phyloP scores from a whole-genome alignment of 2,888 invertebrate genomes.

The Heliconius cydno region DNA sequence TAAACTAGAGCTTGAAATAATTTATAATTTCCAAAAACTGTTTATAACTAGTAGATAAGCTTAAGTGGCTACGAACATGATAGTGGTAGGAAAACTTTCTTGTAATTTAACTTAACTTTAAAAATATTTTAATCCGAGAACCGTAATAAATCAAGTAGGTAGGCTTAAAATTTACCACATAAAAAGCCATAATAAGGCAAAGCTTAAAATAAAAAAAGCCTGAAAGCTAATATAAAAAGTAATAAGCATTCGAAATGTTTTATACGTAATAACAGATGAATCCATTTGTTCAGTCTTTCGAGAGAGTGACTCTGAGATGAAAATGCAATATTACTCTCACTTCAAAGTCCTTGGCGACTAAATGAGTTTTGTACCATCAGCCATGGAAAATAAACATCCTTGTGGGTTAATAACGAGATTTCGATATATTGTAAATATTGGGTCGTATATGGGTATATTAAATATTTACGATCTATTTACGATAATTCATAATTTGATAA shows the following conservation, averaged over 20 bases:
- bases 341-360: constrained; percentile 54
- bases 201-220: constrained; percentile 8
- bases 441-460: neutral
- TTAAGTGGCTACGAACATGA: no score
- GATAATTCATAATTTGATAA: constrained; percentile 2
- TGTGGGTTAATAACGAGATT: constrained; percentile 14
- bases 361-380: constrained; percentile 54
- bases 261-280: constrained; percentile 29
- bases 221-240: constrained; percentile 25
- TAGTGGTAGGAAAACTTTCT: no score
- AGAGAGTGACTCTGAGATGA: constrained; percentile 24
- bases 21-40: no score
- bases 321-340: constrained; percentile 51
- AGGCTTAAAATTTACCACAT: neutral
- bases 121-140: neutral
- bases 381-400: constrained; percentile 50
- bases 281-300: constrained; percentile 30
- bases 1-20: no score
- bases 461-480: neutral
- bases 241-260: constrained; percentile 22
- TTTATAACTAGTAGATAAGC: no score
- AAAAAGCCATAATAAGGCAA: neutral
- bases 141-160: neutral
- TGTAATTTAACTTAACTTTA: no score
- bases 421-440: constrained; percentile 13